Evolutionary conservation across 1,140 invertebrate genomes (phyloP), one percentile per base, ranked within the genome.

Genomic region (Diabrotica undecimpunctata): DNA sequence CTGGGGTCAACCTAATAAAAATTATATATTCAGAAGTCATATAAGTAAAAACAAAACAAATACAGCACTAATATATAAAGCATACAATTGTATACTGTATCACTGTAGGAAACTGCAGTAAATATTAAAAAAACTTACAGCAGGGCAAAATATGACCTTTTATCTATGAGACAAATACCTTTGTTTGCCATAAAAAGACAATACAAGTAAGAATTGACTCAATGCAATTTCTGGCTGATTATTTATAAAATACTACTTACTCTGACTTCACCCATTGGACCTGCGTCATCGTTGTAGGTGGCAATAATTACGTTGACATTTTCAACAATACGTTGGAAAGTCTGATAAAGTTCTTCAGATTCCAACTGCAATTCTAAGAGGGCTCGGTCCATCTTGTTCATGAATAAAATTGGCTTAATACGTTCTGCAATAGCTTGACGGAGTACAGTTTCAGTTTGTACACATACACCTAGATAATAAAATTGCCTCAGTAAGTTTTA

Each of bases 331-430:
- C 97, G 92, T 83, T 98, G 95, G 89, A 99, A 99, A 77, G 96
- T 98, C 83, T 99, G 97, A 82, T 97, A 99, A 13, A 99, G 84
- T 81, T 98, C 95, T 84, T 99, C 98, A 71, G 92, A 87, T 57
- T 95, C 95, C 70, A 98, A 83, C 79, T 99, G 96, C 75, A 99
- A 83, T 81, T 98, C 96, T 2, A 98, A 84, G 50, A 99, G 84
- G 73, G 95, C 97, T 75, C 96, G 90, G 84, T 99, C 97, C 97
- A 99, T 98, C 83, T 99, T 99, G 90, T 99, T 99, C 96, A 99
- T 98, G 90, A 99, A 99, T 68, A 99, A 85, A 74, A 99, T 94
- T 61, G 97, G 97, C 89, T 98, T 98, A 76, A 99, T 99, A 79
- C 97, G 90, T 83, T 99, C 97, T 70, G 95, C 94, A 81, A 99